Evolutionary conservation across 2,113 vertebrate species (phyloP).

Genomic region (Chascanopsetta lugubris): DNA sequence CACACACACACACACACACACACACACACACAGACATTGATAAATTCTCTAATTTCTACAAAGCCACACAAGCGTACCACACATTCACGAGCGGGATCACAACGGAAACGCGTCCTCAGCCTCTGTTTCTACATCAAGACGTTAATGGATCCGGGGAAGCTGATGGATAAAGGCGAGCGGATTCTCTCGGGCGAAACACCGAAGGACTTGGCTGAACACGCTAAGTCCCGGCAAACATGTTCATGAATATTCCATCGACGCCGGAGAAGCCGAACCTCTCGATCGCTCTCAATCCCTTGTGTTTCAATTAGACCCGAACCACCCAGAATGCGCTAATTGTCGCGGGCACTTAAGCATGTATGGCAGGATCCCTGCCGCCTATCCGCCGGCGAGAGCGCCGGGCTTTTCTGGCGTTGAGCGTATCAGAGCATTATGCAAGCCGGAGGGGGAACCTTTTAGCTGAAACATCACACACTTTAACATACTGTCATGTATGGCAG

Average conservation of each 20-base stretch:
- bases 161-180: slow-evolving; percentile 12
- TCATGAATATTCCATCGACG: slow-evolving; percentile 64
- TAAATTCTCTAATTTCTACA: neutral
- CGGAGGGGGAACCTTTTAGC: slow-evolving; percentile 53
- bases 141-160: slow-evolving; percentile 12
- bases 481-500: slow-evolving; percentile 38
- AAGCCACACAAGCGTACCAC: neutral
- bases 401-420: slow-evolving; percentile 38
- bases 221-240: slow-evolving; percentile 42
- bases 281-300: slow-evolving; percentile 54
- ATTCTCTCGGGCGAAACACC: slow-evolving; percentile 31
- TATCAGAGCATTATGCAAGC: slow-evolving; percentile 60
- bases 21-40: neutral
- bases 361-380: slow-evolving; percentile 43
- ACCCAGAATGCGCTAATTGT: slow-evolving; percentile 66
- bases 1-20: neutral
- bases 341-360: slow-evolving; percentile 57
- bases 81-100: slow-evolving; percentile 1
- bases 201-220: slow-evolving; percentile 39
- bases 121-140: slow-evolving; percentile 11
- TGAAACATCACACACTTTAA: slow-evolving; percentile 50
- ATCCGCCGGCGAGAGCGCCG: slow-evolving; percentile 36
- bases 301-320: slow-evolving; percentile 69
- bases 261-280: slow-evolving; percentile 49
- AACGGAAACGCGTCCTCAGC: slow-evolving; percentile 1